Base-by-base conservation (phyloP, 2,113 vertebrate genomes). In the Leptobrachium ailaonicum region DNA sequence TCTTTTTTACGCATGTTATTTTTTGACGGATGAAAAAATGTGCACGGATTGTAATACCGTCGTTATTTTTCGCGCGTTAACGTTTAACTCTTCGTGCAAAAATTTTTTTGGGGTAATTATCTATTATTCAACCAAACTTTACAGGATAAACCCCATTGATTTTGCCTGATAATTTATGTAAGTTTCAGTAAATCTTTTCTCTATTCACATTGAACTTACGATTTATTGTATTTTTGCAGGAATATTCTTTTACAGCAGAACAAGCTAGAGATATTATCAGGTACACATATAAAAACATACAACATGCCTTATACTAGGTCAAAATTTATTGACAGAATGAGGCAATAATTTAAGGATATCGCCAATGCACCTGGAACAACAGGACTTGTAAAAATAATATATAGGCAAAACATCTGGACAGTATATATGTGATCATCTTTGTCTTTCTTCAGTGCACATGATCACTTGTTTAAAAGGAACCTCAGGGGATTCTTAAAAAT, bases 341-440 rank as follows among this genome's bases (percentile, higher is more conserved):
- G 43, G 42, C 40, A 43, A 66, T n/a, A 69, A 68, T 47, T 75
- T 71, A 64, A 87, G 84, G 74, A 83, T 74, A 85, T 82, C 83
- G 72, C 82, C 43, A 76, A 45, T 45, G 53, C 79, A 80, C 79
- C 79, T 80, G 79, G 79, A 80, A 75, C 50, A 80, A 75, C 79
- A 80, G 79, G 71, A 80, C 73, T 44, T 41, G 45, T 74, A 32
- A 80, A 80, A 69, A 62, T 20, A 66, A 71, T 62, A 75, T 80
- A 53, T 58, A 69, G 54, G 47, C 66, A 11, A 60, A 50, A 80
- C 79, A 80, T 80, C 79, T 80, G 79, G 79, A 69, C 40, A 69
- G 42, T 74, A 50, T 75, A 45, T 75, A 75, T 80, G 69, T 80
- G 72, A 50, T 69, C 79, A 80, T 80, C 72, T 75, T 74, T 71